Conservation (phyloP, 2,113 vertebrate genomes). For the Telmatochromis sp. region DNA sequence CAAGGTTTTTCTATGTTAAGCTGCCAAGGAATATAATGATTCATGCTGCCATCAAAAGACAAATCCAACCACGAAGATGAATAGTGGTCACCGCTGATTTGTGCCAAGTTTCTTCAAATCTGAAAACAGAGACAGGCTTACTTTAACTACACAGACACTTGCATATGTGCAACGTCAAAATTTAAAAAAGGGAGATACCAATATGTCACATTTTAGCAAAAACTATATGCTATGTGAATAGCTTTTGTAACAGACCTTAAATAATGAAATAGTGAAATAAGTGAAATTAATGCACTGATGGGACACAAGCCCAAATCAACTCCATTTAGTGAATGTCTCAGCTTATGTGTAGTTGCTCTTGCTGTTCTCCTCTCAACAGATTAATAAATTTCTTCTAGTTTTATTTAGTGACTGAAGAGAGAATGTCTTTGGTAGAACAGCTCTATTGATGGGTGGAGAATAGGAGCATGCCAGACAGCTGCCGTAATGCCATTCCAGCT, state of each 20-base stretch:
- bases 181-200: background rate
- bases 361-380: background rate
- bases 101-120: background rate
- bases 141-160: background rate
- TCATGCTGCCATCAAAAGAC: background rate
- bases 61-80: background rate
- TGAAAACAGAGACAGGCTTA: background rate
- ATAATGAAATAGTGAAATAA: background rate
- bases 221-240: background rate
- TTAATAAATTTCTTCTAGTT: background rate
- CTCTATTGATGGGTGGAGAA: background rate
- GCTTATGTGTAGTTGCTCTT: background rate
- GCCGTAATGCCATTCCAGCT: slow-evolving; percentile 2
- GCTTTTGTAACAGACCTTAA: background rate
- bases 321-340: background rate
- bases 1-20: background rate
- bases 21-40: slow-evolving; percentile 12
- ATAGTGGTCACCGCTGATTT: background rate
- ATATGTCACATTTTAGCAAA: background rate
- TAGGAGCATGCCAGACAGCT: slow-evolving; percentile 15
- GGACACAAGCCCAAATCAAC: background rate
- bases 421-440: background rate
- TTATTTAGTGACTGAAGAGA: background rate
- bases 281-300: fast-evolving
- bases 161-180: fast-evolving